Percentiles rank a stretch among this genome's conserved stretches.
Evolutionary conservation across 53 echinoderm and acorn worm genomes (phyloP).

Genomic region (Pentamera pediparva): DNA sequence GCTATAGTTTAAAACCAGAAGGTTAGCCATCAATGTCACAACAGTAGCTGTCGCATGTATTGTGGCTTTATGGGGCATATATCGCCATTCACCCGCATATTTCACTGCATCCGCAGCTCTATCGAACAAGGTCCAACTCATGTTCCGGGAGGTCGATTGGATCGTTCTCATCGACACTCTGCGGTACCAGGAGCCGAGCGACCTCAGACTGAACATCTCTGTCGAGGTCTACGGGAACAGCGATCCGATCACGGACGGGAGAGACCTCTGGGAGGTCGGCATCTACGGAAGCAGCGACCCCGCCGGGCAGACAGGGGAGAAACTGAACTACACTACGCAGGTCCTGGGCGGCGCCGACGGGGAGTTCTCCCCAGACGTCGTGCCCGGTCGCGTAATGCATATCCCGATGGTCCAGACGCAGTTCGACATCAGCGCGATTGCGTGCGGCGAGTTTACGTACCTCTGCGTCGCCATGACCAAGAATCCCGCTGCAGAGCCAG

Average conservation of each 20-base stretch:
- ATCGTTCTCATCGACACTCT: not conserved
- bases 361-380: not conserved
- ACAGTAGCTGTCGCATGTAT: no score
- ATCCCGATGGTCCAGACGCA: not conserved
- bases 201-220: not conserved
- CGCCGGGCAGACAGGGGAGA: not conserved
- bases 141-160: no score
- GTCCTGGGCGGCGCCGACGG: not conserved
- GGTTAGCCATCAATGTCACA: no score
- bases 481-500: not conserved
- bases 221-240: not conserved
- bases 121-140: no score
- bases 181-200: not conserved
- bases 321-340: not conserved
- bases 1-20: no score
- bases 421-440: conserved; percentile 12
- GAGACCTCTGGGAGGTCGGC: conserved; percentile 1
- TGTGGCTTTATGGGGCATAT: no score
- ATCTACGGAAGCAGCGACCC: conserved; percentile 9
- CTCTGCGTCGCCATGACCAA: not conserved
- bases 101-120: no score
- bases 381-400: not conserved
- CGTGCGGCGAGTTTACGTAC: not conserved
- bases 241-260: not conserved
- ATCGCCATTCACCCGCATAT: no score